These are phyloP conservation scores for Propithecus coquereli DNA, from an alignment of 2,113 vertebrate genomes.

Conservation along the genomic window DNA sequence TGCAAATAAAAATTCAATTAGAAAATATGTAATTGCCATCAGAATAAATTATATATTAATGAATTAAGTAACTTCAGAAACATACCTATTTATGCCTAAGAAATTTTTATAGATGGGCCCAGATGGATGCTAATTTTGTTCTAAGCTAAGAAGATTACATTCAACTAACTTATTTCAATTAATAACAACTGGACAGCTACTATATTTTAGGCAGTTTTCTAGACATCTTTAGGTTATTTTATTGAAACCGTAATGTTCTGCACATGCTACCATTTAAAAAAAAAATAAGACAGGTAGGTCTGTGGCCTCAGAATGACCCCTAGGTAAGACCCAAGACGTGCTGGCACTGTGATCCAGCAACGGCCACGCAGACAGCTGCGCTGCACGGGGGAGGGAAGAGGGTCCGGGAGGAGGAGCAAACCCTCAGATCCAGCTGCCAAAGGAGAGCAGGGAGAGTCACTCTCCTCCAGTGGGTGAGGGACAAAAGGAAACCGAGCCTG, in stretches of 20 bases:
- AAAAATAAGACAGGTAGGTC: not conserved
- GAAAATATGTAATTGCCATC: not conserved
- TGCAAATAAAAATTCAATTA: slow-evolving; percentile 42
- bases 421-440: not conserved
- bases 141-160: slow-evolving; percentile 30
- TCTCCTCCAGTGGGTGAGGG: not conserved
- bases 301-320: not conserved
- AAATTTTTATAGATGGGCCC: not conserved
- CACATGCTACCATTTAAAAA: not conserved
- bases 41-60: slow-evolving; percentile 24
- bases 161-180: slow-evolving; percentile 35
- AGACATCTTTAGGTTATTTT: not conserved
- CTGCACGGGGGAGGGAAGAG: not conserved
- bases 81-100: not conserved
- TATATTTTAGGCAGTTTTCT: slow-evolving; percentile 8
- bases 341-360: not conserved
- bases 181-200: not conserved
- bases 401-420: not conserved
- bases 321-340: not conserved
- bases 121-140: slow-evolving; percentile 29
- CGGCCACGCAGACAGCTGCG: not conserved
- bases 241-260: not conserved
- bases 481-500: not conserved
- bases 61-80: slow-evolving; percentile 34
- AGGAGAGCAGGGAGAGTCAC: not conserved